phyloP scores from a whole-genome alignment of 1,140 invertebrate genomes.

The Drosophila kurseongensis region DNA sequence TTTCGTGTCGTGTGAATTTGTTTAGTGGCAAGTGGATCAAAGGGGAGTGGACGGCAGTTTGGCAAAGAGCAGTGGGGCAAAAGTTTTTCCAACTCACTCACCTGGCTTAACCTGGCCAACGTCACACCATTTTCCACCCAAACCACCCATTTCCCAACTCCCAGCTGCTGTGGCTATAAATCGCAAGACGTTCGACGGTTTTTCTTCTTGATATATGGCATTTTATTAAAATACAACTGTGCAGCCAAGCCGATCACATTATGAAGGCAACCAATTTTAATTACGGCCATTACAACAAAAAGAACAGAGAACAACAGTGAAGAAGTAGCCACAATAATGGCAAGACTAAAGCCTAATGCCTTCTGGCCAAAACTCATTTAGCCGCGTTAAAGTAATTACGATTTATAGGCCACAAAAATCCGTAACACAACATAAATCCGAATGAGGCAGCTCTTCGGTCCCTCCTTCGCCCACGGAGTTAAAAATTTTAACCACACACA shows the following conservation, averaged over 20 bases:
- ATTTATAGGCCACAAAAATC: conserved; percentile 82
- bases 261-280: conserved; percentile 80
- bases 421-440: conserved; percentile 82
- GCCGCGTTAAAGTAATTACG: conserved; percentile 80
- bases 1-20: conserved; percentile 74
- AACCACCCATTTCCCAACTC: not conserved
- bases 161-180: conserved; percentile 46
- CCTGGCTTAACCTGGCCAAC: conserved; percentile 9
- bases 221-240: conserved; percentile 55
- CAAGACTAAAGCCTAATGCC: conserved; percentile 60
- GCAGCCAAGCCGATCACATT: conserved; percentile 72
- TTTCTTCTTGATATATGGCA: conserved; percentile 62
- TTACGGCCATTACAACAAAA: conserved; percentile 72
- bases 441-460: conserved; percentile 56
- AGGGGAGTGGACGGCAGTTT: conserved; percentile 4
- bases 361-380: conserved; percentile 77
- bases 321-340: conserved; percentile 49
- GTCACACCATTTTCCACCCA: not conserved
- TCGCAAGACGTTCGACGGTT: conserved; percentile 56
- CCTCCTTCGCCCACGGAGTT: conserved; percentile 34
- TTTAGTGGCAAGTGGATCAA: conserved; percentile 58
- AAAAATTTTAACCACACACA: conserved; percentile 77
- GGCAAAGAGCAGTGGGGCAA: conserved; percentile 43
- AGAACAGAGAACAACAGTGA: conserved; percentile 2
- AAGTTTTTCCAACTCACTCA: conserved; percentile 43